phyloP scores from a whole-genome alignment of 2,888 invertebrate species.

The Pseudolycoriella hygida region DNA sequence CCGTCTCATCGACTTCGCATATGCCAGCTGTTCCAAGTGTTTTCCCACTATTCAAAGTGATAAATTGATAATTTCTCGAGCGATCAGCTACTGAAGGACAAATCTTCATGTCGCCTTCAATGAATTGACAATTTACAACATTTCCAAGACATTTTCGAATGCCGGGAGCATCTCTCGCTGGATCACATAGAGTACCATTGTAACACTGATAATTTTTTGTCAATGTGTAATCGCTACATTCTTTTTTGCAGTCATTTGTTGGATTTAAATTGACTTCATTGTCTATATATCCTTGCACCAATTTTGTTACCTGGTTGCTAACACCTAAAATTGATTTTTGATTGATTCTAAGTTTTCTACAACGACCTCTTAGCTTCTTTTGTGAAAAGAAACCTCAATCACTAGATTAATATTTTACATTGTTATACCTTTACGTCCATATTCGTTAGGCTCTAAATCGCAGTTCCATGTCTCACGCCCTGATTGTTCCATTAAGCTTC shows the following conservation, averaged over 20 bases:
- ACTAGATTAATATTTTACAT: too few species aligned
- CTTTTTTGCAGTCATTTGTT: slow-evolving; percentile 47
- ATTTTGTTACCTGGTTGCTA: neutral
- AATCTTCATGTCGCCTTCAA: slow-evolving; percentile 63
- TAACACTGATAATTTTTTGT: slow-evolving; percentile 44
- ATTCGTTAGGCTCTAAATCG: neutral
- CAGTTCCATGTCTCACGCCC: neutral
- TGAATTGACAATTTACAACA: slow-evolving; percentile 47
- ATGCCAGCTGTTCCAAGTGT: too few species aligned
- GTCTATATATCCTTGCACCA: slow-evolving; percentile 4
- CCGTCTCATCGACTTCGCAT: too few species aligned
- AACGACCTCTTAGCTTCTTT: too few species aligned
- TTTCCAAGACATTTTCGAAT: slow-evolving; percentile 44
- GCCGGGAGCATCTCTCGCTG: slow-evolving; percentile 11
- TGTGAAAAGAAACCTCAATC: too few species aligned
- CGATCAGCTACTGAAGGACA: slow-evolving; percentile 41
- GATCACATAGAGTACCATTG: slow-evolving; percentile 39
- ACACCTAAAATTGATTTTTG: too few species aligned
- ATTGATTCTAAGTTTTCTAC: too few species aligned
- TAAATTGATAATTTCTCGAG: too few species aligned
- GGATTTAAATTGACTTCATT: slow-evolving; percentile 41
- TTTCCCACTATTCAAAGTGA: too few species aligned
- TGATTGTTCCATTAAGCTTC: neutral
- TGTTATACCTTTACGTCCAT: too few species aligned
- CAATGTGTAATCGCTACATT: slow-evolving; percentile 51